Evolutionary conservation across 2,888 invertebrate species (phyloP), one percentile per base, ranked within the genome.

Genomic region (Sarcophaga variegata): DNA sequence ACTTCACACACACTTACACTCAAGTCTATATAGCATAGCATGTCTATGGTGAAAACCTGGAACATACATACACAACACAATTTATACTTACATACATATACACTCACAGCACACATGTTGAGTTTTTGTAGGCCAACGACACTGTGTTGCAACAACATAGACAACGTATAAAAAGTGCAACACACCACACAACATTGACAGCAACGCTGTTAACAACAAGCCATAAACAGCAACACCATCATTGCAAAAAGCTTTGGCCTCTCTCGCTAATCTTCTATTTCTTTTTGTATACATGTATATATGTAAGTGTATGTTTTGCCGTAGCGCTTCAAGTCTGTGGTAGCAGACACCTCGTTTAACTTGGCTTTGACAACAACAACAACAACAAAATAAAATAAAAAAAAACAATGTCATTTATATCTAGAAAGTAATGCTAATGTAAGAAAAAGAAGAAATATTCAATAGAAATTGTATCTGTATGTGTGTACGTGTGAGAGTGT

Each of bases 81-180:
- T 64, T 49, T 66, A 27, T 64, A 14, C 14, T 49, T 49, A 49
- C 25, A 49, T 64, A 64, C 59, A 79, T 54, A 17, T 63, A 78
- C 64, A 79, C 47, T 25, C 45, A n/a, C 6, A 25, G 37, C 60
- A 74, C 67, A 60, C 59, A 54, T 67, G 20, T 22, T 37, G 45
- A 64, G 66, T 70, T 86, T 81, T 87, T 87, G 81, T 87, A 79
- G 87, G 87, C 87, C 85, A 87, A 85, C 87, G 87, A 85, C 87
- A 81, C 76, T 82, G 78, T 75, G 75, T 76, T 84, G 81, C 85
- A 87, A 76, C 79, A 80, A 2, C 27, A 22, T 66, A 47, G 64
- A 63, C 54, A 59, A 27, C 49, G 27, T 49, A 37, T 37, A 37
- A 37, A 37, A 37, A 37, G 37, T 37, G 37, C 37, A 37, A 59